Evolutionary conservation across 2,888 invertebrate species (phyloP), one percentile per base, ranked within the genome.

Genomic region (Drosophila algonquin): DNA sequence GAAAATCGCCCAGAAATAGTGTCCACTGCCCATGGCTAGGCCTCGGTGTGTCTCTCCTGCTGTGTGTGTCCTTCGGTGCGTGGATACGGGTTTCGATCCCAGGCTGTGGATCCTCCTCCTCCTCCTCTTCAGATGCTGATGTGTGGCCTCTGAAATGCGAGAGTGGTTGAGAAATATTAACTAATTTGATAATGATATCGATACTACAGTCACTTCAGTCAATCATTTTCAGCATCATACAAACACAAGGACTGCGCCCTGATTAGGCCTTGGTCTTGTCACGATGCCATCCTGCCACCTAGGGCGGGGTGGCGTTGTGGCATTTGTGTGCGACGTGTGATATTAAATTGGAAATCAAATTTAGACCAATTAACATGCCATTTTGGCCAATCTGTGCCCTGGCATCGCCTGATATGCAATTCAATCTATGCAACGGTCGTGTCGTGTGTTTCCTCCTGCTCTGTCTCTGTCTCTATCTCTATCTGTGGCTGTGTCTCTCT

Each of bases 1-100:
- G 76, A 92, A 91, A 80, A 92, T 90, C 83, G 91, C 92, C 92
- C 92, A 92, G 87, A 92, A 91, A 75, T 90, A 92, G 79, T 92
- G 92, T 78, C 92, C 91, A 85, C 91, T 91, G 88, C 91, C 92
- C 92, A 92, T 92, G 88, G 89, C 91, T 74, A 80, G 67, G 60
- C 68, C 51, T 64, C 63, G 59, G 61, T 73, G 40, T 40, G 40
- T 40, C 40, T 7, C 40, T 40, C 40, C 40, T 40, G 30, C 7
- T 63, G 16, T 53, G 60, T 44, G 40, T 52, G 45, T 24, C 60
- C 55, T 24, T 64, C 65, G 44, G 46, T 40, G 55, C 27, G 27
- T 69, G 46, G 21, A 44, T 55, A 24, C 44, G 54, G n/a, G 5
- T 54, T n/a, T 51, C 40, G 50, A 56, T 67, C 65, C 67, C 21